Evolutionary conservation across 2,888 invertebrate species (phyloP), one percentile per base, ranked within the genome.

Genomic region (Sylvicola cinctus): DNA sequence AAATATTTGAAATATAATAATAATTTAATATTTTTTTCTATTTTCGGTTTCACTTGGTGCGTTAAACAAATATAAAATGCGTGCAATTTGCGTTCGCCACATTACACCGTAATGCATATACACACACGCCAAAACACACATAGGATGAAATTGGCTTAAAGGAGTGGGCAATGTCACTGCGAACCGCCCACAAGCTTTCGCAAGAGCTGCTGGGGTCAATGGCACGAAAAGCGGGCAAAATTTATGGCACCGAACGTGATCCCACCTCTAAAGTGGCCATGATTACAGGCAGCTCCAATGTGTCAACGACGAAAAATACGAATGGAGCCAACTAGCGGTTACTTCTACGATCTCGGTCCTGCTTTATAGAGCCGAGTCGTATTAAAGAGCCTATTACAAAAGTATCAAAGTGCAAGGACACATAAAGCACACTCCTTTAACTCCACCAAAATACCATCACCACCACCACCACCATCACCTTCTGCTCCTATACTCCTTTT

Each of bases 161-260:
- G 53, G 98, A 99, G 59, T 99, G 98, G 98, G 81, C 91, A 43
- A 68, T 84, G 39, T 93, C 95, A 34, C 66, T 99, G 46, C 78
- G 91, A 42, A 80, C 87, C 16, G 93, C 96, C 25, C 95, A 95
- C 66, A 91, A 91, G 61, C 74, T 84, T 52, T 93, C 93, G 3
- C 77, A 84, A 54, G 95, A 98, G 58, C 71, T 98, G 48, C 68
- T 98, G 39, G 87, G 91, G 35, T 87, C 84, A 33, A 95, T 98
- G 90, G 95, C 95, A 41, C 81, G 81, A 56, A 98, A 98, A 62
- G 96, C 93, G 26, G 93, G 93, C 45, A 95, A 91, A 66, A 95
- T 98, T 50, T 98, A 98, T 63, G 96, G 96, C 46, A 90, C 95
- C 43, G 49, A 53, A 49, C 46, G 62, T 44, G 51, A 58, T 38